Conservation (phyloP, 2,797 vertebrate genomes). For the Myripristis jacobus region DNA sequence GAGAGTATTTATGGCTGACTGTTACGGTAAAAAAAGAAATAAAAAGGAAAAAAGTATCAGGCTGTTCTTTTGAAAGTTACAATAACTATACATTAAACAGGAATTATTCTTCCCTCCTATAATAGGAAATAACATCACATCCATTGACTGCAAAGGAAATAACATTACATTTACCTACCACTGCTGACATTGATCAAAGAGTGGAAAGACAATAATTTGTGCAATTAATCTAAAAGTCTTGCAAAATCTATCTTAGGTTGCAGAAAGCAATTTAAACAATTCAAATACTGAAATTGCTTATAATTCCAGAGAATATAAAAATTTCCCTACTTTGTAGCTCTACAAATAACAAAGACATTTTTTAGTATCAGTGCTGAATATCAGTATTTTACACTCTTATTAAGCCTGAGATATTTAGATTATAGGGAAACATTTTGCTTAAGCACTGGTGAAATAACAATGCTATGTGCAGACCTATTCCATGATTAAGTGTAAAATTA, state of each 20-base stretch:
- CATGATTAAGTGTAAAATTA: slow-evolving; percentile 46
- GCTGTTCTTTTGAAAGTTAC: slow-evolving; percentile 34
- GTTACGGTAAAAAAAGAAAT: slow-evolving; percentile 57
- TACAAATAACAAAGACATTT: slow-evolving; percentile 37
- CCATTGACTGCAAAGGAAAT: slow-evolving; percentile 50
- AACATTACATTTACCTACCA: slow-evolving; percentile 49
- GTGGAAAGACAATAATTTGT: slow-evolving; percentile 41
- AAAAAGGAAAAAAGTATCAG: neutral
- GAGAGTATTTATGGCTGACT: slow-evolving; percentile 41
- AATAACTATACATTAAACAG: slow-evolving; percentile 23
- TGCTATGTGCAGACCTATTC: slow-evolving; percentile 53
- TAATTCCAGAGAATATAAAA: slow-evolving; percentile 55
- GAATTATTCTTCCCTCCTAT: slow-evolving; percentile 32
- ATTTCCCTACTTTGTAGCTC: slow-evolving; percentile 33
- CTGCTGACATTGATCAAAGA: slow-evolving; percentile 35
- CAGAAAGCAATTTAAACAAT: slow-evolving; percentile 52
- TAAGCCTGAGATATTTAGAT: slow-evolving; percentile 66
- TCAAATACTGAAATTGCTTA: slow-evolving; percentile 56
- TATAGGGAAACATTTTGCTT: slow-evolving; percentile 31
- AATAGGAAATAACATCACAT: slow-evolving; percentile 49
- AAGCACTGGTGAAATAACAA: slow-evolving; percentile 42
- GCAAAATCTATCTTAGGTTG: slow-evolving; percentile 56
- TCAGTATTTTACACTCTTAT: slow-evolving; percentile 45
- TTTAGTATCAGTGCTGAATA: slow-evolving; percentile 38
- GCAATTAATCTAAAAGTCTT: slow-evolving; percentile 52